Conservation (phyloP, 2,113 vertebrate genomes). For the Rhegmatorhina hoffmannsi region DNA sequence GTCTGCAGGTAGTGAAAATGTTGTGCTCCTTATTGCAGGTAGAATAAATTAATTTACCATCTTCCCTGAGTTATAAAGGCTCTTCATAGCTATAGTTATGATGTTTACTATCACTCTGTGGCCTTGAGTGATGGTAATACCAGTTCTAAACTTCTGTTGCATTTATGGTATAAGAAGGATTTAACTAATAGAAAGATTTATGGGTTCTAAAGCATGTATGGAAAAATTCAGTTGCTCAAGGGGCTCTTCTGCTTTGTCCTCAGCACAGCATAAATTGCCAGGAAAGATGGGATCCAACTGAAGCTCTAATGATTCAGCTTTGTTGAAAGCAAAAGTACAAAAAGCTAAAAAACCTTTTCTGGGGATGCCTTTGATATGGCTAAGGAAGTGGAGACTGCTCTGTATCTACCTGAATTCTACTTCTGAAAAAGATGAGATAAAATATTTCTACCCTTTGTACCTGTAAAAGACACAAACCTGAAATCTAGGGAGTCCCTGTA, state of each 20-base stretch:
- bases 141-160: background rate
- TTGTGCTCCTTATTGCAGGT: background rate
- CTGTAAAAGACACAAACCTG: conserved; percentile 5
- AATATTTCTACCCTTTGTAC: conserved; percentile 21
- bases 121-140: background rate
- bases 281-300: background rate
- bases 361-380: conserved; percentile 27
- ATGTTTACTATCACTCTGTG: background rate
- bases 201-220: background rate
- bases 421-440: conserved; percentile 30
- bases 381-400: conserved; percentile 25
- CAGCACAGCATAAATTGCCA: background rate
- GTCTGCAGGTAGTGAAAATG: background rate
- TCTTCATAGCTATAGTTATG: background rate
- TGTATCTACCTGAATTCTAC: conserved; percentile 12
- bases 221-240: conserved; percentile 2
- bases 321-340: conserved; percentile 12
- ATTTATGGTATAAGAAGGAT: background rate
- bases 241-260: conserved; percentile 30
- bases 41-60: background rate
- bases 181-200: background rate
- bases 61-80: background rate
- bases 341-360: conserved; percentile 23
- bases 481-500: background rate
- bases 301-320: conserved; percentile 29